Conservation (phyloP, 2,113 vertebrate species). For the Ageneiosus marmoratus region DNA sequence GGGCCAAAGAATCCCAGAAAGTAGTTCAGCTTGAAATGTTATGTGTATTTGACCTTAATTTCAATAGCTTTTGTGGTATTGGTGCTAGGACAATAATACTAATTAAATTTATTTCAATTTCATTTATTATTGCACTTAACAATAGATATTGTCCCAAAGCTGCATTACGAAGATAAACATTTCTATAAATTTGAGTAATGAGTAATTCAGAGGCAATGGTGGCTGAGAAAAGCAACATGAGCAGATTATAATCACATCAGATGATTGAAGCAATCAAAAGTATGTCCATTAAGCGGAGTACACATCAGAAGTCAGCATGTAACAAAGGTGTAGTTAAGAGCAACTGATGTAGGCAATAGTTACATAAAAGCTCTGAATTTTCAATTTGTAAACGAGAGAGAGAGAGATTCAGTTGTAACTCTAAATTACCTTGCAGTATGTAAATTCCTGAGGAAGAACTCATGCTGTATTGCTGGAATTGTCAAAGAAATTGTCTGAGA, state of each 20-base stretch:
- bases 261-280: not conserved
- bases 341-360: not conserved
- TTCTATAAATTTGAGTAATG: too few species aligned
- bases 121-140: too few species aligned
- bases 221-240: not conserved
- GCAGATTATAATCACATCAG: conserved; percentile 21
- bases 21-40: not conserved
- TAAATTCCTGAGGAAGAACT: not conserved
- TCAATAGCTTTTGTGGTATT: not conserved
- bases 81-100: not conserved
- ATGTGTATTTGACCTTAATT: not conserved
- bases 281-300: not conserved
- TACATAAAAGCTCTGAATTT: not conserved
- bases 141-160: too few species aligned
- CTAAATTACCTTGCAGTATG: not conserved
- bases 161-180: too few species aligned
- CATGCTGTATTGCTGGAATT: not conserved
- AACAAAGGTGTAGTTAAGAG: not conserved
- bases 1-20: conserved; percentile 21
- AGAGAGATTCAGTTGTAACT: not conserved
- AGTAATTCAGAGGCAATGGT: too few species aligned
- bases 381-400: not conserved
- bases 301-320: not conserved
- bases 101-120: too few species aligned
- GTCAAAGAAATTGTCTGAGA: not conserved